Conservation (phyloP, 2,113 vertebrate species). For the Apaloderma vittatum region DNA sequence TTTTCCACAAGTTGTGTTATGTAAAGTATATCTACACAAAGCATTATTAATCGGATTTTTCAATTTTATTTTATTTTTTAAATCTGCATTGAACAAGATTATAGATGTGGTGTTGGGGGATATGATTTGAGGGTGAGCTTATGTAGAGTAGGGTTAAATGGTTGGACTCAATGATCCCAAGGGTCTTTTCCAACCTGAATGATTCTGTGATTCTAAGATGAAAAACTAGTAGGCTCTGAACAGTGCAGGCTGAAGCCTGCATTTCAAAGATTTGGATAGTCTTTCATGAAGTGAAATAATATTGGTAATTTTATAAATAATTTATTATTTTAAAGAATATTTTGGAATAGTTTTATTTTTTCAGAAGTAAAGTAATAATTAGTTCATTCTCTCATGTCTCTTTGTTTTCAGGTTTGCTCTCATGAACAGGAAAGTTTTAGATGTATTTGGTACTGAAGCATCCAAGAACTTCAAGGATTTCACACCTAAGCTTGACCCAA, state of each 20-base stretch:
- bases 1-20: background rate
- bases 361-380: background rate
- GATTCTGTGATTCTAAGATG: background rate
- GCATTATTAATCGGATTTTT: background rate
- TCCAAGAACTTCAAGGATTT: conserved; percentile 91
- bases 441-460: conserved; percentile 93
- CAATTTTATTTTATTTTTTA: background rate
- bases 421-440: conserved; percentile 93
- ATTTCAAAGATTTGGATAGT: background rate
- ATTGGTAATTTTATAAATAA: background rate
- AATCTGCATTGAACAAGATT: background rate
- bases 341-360: background rate
- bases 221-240: background rate
- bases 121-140: too few species aligned
- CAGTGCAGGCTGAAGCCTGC: background rate
- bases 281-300: background rate
- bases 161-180: too few species aligned
- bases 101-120: too few species aligned
- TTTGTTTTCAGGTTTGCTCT: conserved; percentile 87
- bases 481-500: conserved; percentile 89
- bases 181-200: too few species aligned
- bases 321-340: background rate
- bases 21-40: background rate
- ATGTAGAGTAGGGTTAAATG: too few species aligned
- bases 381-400: background rate